Base-by-base conservation (phyloP, 2,888 invertebrate species). In the Polietes domitor region DNA sequence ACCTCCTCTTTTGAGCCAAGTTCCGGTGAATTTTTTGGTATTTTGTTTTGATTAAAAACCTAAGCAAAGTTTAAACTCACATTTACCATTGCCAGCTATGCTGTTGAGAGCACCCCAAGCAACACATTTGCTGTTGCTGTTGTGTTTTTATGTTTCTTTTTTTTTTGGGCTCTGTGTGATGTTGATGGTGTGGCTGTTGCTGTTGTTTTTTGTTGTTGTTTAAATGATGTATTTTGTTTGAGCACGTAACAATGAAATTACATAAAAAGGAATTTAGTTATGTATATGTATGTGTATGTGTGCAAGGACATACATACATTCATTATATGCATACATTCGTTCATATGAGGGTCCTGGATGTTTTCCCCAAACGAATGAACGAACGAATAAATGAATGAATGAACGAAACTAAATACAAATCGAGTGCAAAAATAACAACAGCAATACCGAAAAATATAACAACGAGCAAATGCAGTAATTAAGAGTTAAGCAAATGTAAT, bases 221-320 rank as follows among this genome's bases (percentile, higher is more conserved):
- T 82, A 86, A 85, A 86, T 89, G 89, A 89, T 90, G 88, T 88
- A 89, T 90, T 88, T 87, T 84, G 85, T 85, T 85, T 86, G 82
- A 86, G 87, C 90, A 90, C 90, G 89, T 88, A 87, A 89, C 89
- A 88, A 88, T 88, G 86, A 89, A 89, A 89, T 90, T 89, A 86
- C 73, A 84, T 80, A 80, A 65, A 65, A 65, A 41, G 21, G 10
- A 65, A 65, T 65, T 65, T 65, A 65, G 37, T 37, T 21, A 41
- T 65, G 19, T 37, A 63, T 63, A 65, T 6, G 17, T 37, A n/a
- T n/a, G n/a, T n/a, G n/a, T n/a, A n/a, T n/a, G n/a, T n/a, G n/a
- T n/a, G n/a, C n/a, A n/a, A n/a, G n/a, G n/a, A n/a, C n/a, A n/a
- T n/a, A n/a, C n/a, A n/a, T n/a, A n/a, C 2, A 6, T 6, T 5